Conservation (phyloP, 2,113 vertebrate genomes). For the Polyodon spathula region DNA sequence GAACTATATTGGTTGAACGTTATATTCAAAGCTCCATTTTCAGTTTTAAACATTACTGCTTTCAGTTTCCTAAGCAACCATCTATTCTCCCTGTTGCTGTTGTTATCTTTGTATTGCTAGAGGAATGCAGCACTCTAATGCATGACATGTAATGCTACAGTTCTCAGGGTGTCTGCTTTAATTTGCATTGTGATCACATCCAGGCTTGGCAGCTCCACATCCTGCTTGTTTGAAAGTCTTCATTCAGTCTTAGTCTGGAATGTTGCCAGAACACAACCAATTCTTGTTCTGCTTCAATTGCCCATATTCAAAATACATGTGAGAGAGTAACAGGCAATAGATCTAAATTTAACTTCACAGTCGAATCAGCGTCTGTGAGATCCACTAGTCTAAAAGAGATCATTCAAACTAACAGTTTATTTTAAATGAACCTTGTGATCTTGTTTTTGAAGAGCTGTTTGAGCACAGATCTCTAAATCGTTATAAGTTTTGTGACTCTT, state of each 20-base stretch:
- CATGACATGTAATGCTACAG: neutral
- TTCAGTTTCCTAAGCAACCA: slow-evolving; percentile 4
- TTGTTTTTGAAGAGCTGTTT: neutral
- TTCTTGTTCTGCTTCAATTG: slow-evolving; percentile 19
- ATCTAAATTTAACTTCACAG: slow-evolving; percentile 20
- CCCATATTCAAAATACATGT: slow-evolving; percentile 25
- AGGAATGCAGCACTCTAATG: neutral
- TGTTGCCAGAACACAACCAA: slow-evolving; percentile 24
- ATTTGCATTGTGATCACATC: slow-evolving; percentile 25
- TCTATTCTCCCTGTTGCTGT: neutral
- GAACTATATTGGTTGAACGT: too few relatives aligned
- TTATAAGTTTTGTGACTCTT: too few relatives aligned
- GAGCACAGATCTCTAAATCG: too few relatives aligned
- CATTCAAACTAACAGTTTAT: too few relatives aligned
- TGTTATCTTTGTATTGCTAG: neutral
- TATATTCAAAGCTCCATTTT: neutral
- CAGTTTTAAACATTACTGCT: slow-evolving; percentile 3
- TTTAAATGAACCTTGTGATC: too few relatives aligned
- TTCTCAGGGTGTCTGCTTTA: slow-evolving; percentile 21
- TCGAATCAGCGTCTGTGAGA: slow-evolving; percentile 22
- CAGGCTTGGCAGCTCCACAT: slow-evolving; percentile 32
- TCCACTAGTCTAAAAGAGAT: neutral
- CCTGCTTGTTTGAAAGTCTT: slow-evolving; percentile 35
- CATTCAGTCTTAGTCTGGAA: slow-evolving; percentile 26
- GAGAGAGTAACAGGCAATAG: slow-evolving; percentile 23